Evolutionary conservation across 1,140 invertebrate genomes (phyloP).

Genomic region (Tetramorium simillimum): DNA sequence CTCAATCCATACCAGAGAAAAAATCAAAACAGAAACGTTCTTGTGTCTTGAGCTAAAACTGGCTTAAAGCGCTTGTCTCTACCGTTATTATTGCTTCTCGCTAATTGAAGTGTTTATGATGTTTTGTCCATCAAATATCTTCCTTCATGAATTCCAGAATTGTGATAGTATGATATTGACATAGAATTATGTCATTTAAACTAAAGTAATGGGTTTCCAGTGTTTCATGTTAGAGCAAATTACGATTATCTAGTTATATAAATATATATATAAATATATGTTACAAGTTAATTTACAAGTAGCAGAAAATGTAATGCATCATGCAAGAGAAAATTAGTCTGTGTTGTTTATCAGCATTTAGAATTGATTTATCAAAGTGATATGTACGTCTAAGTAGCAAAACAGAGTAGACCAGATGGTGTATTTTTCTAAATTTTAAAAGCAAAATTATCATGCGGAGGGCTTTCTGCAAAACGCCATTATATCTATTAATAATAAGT

Average conservation of each 20-base stretch:
- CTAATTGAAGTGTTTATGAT: slow-evolving; percentile 64
- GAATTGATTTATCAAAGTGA: slow-evolving; percentile 75
- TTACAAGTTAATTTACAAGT: slow-evolving; percentile 46
- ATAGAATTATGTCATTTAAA: slow-evolving; percentile 55
- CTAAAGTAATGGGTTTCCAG: slow-evolving; percentile 59
- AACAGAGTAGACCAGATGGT: slow-evolving; percentile 76
- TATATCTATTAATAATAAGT: slow-evolving; percentile 53
- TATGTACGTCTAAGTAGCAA: slow-evolving; percentile 78
- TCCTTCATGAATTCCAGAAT: slow-evolving; percentile 70
- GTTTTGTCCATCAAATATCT: slow-evolving; percentile 65
- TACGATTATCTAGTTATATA: slow-evolving; percentile 57
- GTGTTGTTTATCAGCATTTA: slow-evolving; percentile 68
- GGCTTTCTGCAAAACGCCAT: slow-evolving; percentile 51
- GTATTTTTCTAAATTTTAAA: slow-evolving; percentile 84
- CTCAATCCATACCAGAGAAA: slow-evolving; percentile 80
- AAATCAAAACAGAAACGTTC: slow-evolving; percentile 83
- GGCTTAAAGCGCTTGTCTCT: slow-evolving; percentile 62
- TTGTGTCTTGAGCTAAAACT: slow-evolving; percentile 83
- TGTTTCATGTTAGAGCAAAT: slow-evolving; percentile 54
- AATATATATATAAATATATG: slow-evolving; percentile 9
- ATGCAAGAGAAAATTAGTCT: slow-evolving; percentile 57
- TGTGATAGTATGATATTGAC: slow-evolving; percentile 71
- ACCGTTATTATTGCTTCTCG: slow-evolving; percentile 63
- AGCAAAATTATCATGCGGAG: slow-evolving; percentile 66
- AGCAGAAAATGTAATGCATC: slow-evolving; percentile 52